A percentile compares a stretch with the other conserved stretches of the same genome.
Conservation (phyloP, 2,888 invertebrate genomes). For the Agrochola lota region DNA sequence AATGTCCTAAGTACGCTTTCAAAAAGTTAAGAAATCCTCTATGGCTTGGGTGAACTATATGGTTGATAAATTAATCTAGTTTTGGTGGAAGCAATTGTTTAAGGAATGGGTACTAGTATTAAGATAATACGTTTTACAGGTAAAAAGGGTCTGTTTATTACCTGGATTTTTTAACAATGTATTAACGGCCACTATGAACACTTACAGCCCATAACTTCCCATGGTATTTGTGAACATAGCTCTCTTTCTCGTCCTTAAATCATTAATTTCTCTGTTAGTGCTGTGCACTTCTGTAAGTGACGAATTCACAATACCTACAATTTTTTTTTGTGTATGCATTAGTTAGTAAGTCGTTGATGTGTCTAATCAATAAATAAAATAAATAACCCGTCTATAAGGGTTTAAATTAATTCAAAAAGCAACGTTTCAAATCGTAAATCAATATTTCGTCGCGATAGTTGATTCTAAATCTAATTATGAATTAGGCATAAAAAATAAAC, state of each 20-base stretch:
- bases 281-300: too few relatives aligned
- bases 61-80: not conserved
- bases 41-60: constrained; percentile 7
- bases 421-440: constrained; percentile 20
- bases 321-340: not conserved
- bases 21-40: constrained; percentile 61
- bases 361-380: not conserved
- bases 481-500: constrained; percentile 13
- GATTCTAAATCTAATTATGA: constrained; percentile 27
- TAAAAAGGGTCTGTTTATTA: too few relatives aligned
- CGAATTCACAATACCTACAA: too few relatives aligned
- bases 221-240: not conserved
- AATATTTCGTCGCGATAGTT: constrained; percentile 25
- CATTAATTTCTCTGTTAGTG: too few relatives aligned
- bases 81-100: not conserved
- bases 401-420: not conserved
- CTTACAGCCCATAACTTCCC: too few relatives aligned
- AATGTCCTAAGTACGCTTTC: constrained; percentile 72
- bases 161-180: not conserved
- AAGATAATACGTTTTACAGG: too few relatives aligned
- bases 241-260: too few relatives aligned
- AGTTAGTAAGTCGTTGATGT: not conserved
- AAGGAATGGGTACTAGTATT: not conserved
- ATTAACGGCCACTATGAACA: not conserved
- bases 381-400: not conserved